phyloP scores from a whole-genome alignment of 2,113 vertebrate genomes.

The Apodemus sylvaticus region DNA sequence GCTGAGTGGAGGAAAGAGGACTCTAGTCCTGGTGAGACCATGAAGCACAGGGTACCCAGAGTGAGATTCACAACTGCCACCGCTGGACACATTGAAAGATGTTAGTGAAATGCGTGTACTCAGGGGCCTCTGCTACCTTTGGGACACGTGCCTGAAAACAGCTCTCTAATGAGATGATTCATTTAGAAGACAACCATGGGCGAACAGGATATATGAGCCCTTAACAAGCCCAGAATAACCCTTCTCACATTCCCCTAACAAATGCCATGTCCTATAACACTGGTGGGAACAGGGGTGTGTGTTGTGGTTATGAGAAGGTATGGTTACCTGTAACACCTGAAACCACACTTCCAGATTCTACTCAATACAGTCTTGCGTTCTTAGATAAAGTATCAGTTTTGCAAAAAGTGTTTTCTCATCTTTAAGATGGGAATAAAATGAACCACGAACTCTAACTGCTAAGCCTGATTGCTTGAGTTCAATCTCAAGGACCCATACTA shows the following conservation, averaged over 20 bases:
- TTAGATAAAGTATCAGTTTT: not conserved
- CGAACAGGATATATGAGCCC: not conserved
- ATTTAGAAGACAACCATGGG: not conserved
- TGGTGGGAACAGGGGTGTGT: no score
- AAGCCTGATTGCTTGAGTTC: not conserved
- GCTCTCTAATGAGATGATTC: not conserved
- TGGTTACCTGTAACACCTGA: no score
- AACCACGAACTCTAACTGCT: not conserved
- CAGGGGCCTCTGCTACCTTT: not conserved
- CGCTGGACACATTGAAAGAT: not conserved
- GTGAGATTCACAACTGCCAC: not conserved
- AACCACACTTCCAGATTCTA: not conserved
- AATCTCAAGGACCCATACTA: not conserved
- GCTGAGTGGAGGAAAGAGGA: not conserved
- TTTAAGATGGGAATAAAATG: not conserved
- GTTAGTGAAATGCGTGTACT: not conserved
- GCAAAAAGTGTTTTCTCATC: not conserved
- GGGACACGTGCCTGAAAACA: not conserved
- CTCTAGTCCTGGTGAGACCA: not conserved
- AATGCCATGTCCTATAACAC: not conserved
- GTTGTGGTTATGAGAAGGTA: not conserved
- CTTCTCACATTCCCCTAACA: not conserved
- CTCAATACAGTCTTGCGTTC: not conserved
- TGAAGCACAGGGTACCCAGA: not conserved
- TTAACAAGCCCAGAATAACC: no score